These are phyloP conservation scores for Tursiops truncatus DNA, from an alignment of 2,113 vertebrate genomes.

Conservation along the genomic window DNA sequence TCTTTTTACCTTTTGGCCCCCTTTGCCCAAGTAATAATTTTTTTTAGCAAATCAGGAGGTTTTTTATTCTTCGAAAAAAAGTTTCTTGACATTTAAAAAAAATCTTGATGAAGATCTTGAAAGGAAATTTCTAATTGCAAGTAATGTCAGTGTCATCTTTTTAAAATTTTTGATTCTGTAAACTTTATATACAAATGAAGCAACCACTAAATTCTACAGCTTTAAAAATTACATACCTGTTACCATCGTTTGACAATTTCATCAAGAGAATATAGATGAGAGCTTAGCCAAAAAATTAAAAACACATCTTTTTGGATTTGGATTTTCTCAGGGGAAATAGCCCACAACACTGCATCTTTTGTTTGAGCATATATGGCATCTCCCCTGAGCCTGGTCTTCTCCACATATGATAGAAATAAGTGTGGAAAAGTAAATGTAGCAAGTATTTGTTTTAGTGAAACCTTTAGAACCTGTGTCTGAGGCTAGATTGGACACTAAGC, in stretches of 20 bases:
- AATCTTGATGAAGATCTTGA: neutral
- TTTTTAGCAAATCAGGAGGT: neutral
- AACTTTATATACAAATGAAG: neutral
- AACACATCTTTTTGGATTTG: neutral
- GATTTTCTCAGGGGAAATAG: neutral
- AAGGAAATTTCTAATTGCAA: neutral
- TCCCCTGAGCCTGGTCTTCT: neutral
- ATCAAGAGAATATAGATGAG: neutral
- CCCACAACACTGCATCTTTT: neutral
- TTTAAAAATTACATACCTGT: neutral
- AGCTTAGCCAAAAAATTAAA: neutral
- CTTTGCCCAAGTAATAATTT: neutral
- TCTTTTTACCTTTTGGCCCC: neutral
- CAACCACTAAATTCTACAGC: neutral
- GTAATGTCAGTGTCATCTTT: neutral
- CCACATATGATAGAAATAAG: neutral
- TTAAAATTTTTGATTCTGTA: neutral
- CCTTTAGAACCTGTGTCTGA: neutral
- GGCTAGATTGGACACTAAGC: neutral
- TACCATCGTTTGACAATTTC: neutral
- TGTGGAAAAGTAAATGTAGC: neutral
- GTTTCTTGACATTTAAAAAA: conserved; percentile 17
- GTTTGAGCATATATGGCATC: neutral
- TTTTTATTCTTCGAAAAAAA: conserved; percentile 24
- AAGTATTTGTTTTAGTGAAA: neutral